phyloP scores from a whole-genome alignment of 1,140 invertebrate species.

The Zaprionus kolodkinae region DNA sequence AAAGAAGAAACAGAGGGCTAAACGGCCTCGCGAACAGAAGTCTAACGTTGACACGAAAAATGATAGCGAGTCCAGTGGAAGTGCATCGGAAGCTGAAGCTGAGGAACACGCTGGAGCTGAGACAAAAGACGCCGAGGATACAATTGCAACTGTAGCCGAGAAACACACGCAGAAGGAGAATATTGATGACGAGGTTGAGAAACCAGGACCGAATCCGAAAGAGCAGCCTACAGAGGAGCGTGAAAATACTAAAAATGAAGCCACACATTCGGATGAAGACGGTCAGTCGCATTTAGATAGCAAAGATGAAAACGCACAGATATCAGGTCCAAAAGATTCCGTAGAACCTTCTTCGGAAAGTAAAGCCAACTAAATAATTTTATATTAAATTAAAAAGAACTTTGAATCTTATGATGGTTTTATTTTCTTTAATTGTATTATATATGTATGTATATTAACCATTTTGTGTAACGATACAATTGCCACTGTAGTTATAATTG shows the following conservation, averaged over 20 bases:
- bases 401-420: background rate
- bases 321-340: background rate
- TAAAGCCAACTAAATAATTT: background rate
- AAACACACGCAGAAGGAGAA: background rate
- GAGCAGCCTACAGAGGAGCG: background rate
- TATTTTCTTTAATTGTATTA: background rate
- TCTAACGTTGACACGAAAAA: constrained; percentile 13
- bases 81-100: constrained; percentile 44
- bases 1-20: constrained; percentile 88
- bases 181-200: background rate
- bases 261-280: background rate
- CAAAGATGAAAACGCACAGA: background rate
- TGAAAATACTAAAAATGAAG: background rate
- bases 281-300: background rate
- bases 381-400: background rate
- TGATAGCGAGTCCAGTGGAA: constrained; percentile 38
- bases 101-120: constrained; percentile 1
- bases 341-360: background rate
- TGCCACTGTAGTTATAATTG: constrained; percentile 31
- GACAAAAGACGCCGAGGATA: background rate
- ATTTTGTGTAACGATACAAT: constrained; percentile 51
- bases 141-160: background rate
- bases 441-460: constrained; percentile 35
- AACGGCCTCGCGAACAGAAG: constrained; percentile 51
- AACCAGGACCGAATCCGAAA: background rate